phyloP scores from a whole-genome alignment of 2,888 invertebrate genomes.

The Hyles lineata region DNA sequence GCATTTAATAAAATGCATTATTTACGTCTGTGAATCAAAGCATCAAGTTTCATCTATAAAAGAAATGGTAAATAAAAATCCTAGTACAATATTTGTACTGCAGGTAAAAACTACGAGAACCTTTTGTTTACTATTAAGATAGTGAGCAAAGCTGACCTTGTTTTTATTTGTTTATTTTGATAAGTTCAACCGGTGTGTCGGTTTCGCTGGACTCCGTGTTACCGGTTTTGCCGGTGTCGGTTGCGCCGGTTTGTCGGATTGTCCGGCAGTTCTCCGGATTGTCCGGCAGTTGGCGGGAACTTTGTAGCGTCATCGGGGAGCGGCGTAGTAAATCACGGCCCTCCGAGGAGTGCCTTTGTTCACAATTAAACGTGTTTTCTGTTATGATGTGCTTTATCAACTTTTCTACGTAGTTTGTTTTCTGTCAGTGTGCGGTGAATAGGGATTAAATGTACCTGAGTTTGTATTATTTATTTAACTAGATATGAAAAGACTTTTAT shows the following conservation, averaged over 20 bases:
- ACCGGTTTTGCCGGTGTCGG: neutral
- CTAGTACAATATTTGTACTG: too few relatives aligned
- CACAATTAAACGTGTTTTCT: conserved; percentile 35
- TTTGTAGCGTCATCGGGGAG: conserved; percentile 33
- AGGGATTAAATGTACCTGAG: too few relatives aligned
- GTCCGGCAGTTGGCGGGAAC: conserved; percentile 29
- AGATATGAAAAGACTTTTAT: too few relatives aligned
- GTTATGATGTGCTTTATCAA: conserved; percentile 12
- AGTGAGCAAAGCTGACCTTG: conserved; percentile 32
- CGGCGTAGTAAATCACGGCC: conserved; percentile 34
- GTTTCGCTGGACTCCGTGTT: neutral
- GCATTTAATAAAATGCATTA: too few relatives aligned
- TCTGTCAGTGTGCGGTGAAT: too few relatives aligned
- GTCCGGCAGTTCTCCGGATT: too few relatives aligned
- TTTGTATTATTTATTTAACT: too few relatives aligned
- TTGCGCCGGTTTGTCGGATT: neutral
- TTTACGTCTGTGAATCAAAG: too few relatives aligned
- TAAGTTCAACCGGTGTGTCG: conserved; percentile 38
- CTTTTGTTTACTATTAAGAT: conserved; percentile 28
- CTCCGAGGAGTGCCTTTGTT: conserved; percentile 36
- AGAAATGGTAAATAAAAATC: too few relatives aligned
- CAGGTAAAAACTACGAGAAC: too few relatives aligned
- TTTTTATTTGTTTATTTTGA: conserved; percentile 49
- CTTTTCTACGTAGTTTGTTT: too few relatives aligned
- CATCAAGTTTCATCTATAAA: too few relatives aligned